Base-by-base conservation (phyloP, 2,888 invertebrate species). In the Gymnoscelis rufifasciata region DNA sequence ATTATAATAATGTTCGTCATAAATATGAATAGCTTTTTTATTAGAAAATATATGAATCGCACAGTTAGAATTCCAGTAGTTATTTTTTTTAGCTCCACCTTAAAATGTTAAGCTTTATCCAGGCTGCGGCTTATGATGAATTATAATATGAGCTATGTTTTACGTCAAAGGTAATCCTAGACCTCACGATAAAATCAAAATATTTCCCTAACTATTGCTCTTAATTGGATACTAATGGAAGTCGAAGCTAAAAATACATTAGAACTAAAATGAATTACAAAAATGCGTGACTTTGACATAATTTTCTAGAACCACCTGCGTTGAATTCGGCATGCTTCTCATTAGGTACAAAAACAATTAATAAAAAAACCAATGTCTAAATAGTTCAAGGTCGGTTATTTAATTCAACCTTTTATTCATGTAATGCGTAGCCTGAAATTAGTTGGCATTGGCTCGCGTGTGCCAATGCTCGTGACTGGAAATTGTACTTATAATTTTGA, bases 391-490 rank as follows among this genome's bases (percentile, higher is more conserved):
- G 82, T 71, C 42, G 55, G 49, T 57, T 52, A 48, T 64, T 62
- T 60, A 66, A 67, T 70, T 45, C 45, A 54, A 43, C 63, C 66
- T 68, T 68, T 75, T 72, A 67, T 71, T 75, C 74, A 78, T 71
- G 72, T 72, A 77, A 79, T 75, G 78, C 81, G 76, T 75, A 73
- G 64, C 68, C 75, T 68, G 67, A 75, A 78, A 78, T 78, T 64
- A 68, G 64, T 63, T 62, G 65, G 76, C 79, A 80, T 81, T 77
- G 75, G 64, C 60, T 82, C 66, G 83, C 86, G 82, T 84, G 83
- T 50, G 51, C 54, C 57, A 50, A 43, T 52, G 61, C 52, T 64
- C 74, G 74, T 70, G 74, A 65, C 70, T 68, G 59, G 56, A 51
- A 59, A 62, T 59, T 59, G 62, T 68, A 68, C 71, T 35, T 71